Conservation (phyloP, 2,797 vertebrate species). For the Vultur gryphus region DNA sequence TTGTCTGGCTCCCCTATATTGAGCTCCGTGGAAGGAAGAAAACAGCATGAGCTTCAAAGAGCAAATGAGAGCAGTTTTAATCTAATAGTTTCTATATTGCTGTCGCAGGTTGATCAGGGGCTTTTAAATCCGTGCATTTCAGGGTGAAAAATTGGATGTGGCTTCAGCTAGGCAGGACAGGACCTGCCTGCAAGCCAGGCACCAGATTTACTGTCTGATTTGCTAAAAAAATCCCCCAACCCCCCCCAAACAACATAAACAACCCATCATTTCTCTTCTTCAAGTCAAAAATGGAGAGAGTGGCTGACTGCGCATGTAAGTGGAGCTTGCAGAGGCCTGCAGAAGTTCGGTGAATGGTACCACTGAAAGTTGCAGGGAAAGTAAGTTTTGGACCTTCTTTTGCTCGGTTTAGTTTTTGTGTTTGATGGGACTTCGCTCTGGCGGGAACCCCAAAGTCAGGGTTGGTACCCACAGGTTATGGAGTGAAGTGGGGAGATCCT, state of each 20-base stretch:
- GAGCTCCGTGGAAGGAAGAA: not conserved
- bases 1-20: accelerated
- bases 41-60: not conserved
- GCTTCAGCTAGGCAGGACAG: not conserved
- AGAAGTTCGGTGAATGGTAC: not conserved
- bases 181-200: not conserved
- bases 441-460: not conserved
- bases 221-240: not conserved
- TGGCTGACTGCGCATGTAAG: not conserved
- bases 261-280: not conserved
- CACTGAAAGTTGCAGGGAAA: not conserved
- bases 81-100: not conserved
- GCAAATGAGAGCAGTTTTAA: not conserved
- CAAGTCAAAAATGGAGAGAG: not conserved
- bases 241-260: not conserved
- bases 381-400: not conserved
- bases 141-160: not conserved
- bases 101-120: not conserved
- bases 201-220: not conserved
- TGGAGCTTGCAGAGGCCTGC: not conserved
- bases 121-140: not conserved
- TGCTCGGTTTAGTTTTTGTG: not conserved
- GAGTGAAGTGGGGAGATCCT: not conserved
- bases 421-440: not conserved
- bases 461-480: not conserved